Percentiles rank a stretch among this genome's conserved stretches.
Conservation (phyloP, 1,140 invertebrate genomes). For the Papilio aristodemus region DNA sequence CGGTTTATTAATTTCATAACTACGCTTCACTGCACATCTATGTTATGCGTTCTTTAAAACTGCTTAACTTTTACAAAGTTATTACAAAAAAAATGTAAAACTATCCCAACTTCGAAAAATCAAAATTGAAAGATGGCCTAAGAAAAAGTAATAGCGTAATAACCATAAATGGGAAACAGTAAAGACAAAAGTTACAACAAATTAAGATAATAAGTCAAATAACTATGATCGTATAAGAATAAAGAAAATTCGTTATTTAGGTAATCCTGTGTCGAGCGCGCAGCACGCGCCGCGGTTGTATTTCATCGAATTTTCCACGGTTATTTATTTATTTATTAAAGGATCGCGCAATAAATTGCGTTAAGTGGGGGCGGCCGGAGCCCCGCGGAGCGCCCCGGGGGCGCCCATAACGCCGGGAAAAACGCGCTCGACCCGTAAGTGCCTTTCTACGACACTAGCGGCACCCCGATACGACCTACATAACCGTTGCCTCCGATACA, state of each 20-base stretch:
- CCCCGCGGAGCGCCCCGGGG: slow-evolving; percentile 65
- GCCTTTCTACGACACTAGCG: slow-evolving; percentile 63
- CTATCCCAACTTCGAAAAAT: too few relatives aligned
- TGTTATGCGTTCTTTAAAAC: too few relatives aligned
- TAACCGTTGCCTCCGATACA: slow-evolving; percentile 51
- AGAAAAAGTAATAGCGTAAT: too few relatives aligned
- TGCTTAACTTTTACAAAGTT: too few relatives aligned
- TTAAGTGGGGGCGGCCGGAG: slow-evolving; percentile 74
- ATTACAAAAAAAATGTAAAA: too few relatives aligned
- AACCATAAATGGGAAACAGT: background rate
- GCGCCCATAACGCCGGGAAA: slow-evolving; percentile 71
- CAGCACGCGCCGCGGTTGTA: slow-evolving; percentile 54
- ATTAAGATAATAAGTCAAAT: slow-evolving; percentile 37
- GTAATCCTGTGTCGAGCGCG: slow-evolving; percentile 9
- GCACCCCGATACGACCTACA: slow-evolving; percentile 57
- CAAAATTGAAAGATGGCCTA: too few relatives aligned
- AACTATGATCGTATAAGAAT: slow-evolving; percentile 10
- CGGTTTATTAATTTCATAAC: too few relatives aligned
- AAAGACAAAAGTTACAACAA: slow-evolving; percentile 15
- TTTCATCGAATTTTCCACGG: slow-evolving; percentile 76
- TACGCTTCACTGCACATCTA: too few relatives aligned
- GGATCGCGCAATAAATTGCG: slow-evolving; percentile 75
- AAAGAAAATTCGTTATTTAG: slow-evolving; percentile 32
- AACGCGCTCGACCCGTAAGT: slow-evolving; percentile 70
- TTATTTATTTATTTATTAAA: slow-evolving; percentile 79